Conservation (phyloP, 1,140 invertebrate species). For the Drosophila rhopaloa region DNA sequence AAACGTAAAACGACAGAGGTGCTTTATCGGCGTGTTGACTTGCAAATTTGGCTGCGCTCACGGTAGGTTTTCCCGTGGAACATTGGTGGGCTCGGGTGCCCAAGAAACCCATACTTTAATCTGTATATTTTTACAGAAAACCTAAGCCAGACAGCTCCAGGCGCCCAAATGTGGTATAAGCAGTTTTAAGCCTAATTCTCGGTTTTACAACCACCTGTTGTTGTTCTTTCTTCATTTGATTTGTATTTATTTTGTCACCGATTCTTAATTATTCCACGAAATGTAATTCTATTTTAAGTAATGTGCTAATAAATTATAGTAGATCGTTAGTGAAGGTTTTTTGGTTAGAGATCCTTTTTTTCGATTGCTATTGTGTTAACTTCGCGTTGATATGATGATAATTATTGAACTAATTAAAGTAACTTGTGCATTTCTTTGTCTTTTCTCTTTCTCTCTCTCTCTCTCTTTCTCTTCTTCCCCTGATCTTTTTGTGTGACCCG, state of each 20-base stretch:
- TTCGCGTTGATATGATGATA: constrained; percentile 26
- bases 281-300: constrained; percentile 23
- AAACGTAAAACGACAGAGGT: background rate
- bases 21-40: constrained; percentile 16
- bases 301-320: constrained; percentile 23
- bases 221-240: background rate
- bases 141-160: constrained; percentile 4
- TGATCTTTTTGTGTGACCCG: constrained; percentile 41
- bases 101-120: constrained; percentile 3
- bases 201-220: constrained; percentile 4
- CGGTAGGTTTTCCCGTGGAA: constrained; percentile 22
- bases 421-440: constrained; percentile 57
- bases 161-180: constrained; percentile 25
- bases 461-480: constrained; percentile 50
- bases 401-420: constrained; percentile 42
- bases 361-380: constrained; percentile 12
- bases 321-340: constrained; percentile 14
- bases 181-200: constrained; percentile 1
- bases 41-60: constrained; percentile 4
- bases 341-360: background rate
- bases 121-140: constrained; percentile 28
- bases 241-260: constrained; percentile 24
- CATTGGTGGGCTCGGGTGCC: background rate
- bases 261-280: background rate
- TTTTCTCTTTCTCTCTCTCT: constrained; percentile 42